Percentiles rank a stretch among this genome's conserved stretches.
Conservation (phyloP, 2,113 vertebrate genomes). For the Oncorhynchus gorbuscha region DNA sequence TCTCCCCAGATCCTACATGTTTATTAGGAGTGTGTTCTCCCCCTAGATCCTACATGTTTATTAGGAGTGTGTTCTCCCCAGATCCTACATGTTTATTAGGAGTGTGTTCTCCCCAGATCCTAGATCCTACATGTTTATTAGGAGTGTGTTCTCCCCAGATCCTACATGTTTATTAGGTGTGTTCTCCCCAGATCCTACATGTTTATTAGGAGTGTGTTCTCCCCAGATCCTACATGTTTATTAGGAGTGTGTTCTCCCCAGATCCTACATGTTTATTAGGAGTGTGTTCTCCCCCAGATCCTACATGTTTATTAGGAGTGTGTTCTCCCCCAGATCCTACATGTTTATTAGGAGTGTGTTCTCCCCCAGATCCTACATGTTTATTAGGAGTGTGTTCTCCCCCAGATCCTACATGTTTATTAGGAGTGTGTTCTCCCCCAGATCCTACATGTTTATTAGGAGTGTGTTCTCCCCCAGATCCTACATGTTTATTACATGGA, state of each 20-base stretch:
- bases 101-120: too few relatives aligned
- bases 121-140: not conserved
- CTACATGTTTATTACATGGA: not conserved
- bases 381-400: too few relatives aligned
- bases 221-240: not conserved
- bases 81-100: constrained; percentile 67
- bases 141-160: not conserved
- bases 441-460: constrained; percentile 67
- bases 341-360: not conserved
- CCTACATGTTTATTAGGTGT: too few relatives aligned
- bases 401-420: not conserved
- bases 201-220: too few relatives aligned
- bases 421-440: constrained; percentile 26
- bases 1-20: not conserved
- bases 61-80: constrained; percentile 25
- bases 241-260: constrained; percentile 23
- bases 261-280: constrained; percentile 66
- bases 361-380: constrained; percentile 71
- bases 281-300: too few relatives aligned
- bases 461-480: too few relatives aligned
- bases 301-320: too few relatives aligned
- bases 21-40: too few relatives aligned
- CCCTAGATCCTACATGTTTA: not conserved
- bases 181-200: constrained; percentile 73
- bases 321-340: too few relatives aligned